Evolutionary conservation across 2,797 vertebrate genomes (phyloP), one percentile per base, ranked within the genome.

Genomic region (Cossypha caffra): DNA sequence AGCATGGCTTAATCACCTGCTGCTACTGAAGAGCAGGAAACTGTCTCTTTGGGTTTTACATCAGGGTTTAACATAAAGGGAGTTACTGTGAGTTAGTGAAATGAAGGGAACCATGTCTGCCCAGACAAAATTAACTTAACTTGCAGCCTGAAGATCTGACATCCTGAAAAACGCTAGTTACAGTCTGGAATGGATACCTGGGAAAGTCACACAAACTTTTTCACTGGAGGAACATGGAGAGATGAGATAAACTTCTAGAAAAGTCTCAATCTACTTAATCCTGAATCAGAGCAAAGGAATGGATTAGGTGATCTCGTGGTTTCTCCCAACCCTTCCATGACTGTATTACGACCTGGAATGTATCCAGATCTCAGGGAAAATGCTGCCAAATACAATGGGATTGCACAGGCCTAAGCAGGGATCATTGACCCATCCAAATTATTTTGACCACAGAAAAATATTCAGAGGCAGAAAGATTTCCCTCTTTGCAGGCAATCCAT

Each of bases 211-310:
- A 55, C 37, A 35, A 33, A 82, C 11, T 20, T 91, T 40, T 79
- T 73, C 77, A 79, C 55, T 52, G 26, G 13, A 86, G 59, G 23
- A 33, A 31, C 5, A 76, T 2, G 33, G 50, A 82, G 33, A 86
- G 43, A 89, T 25, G 47, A 92, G 47, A 85, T 6, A 66, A 86
- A 87, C 67, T 76, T 51, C 35, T 55, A 48, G 47, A 59, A 87
- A 85, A 33, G 10, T 69, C 86, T 79, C 33, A 73, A 66, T n/a
- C 77, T 76, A 69, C 51, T 89, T 64, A 69, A 91, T 37, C 63
- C 62, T 75, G 58, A 91, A 75, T 79, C 89, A 92, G 51, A 66
- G 26, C n/a, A 76, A 79, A 87, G 77, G 78, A 91, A 85, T n/a
- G 48, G 81, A 73, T 91, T 69, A 87, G 71, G 77, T 63, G 93